These are phyloP conservation scores for Julus scanicus DNA, from an alignment of 2,888 invertebrate species.

Conservation along the genomic window DNA sequence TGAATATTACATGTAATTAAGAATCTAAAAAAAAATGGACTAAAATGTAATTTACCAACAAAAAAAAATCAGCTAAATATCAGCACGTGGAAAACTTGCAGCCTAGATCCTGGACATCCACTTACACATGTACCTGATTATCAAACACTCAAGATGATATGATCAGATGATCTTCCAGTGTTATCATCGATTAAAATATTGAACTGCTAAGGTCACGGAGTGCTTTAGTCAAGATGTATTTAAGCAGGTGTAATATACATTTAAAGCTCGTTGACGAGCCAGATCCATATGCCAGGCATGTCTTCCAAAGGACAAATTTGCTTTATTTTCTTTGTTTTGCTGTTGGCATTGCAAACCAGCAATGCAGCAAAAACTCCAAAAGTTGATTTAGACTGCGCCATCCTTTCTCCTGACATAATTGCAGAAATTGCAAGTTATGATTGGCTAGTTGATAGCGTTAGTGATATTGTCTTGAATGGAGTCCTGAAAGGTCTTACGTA, in stretches of 20 bases:
- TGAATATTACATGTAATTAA: too few relatives aligned
- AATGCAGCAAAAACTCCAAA: neutral
- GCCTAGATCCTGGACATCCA: neutral
- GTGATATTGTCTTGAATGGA: slow-evolving; percentile 50
- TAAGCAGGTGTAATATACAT: neutral
- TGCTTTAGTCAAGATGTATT: neutral
- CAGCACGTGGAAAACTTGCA: neutral
- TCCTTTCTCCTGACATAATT: slow-evolving; percentile 36
- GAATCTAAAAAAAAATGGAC: too few relatives aligned
- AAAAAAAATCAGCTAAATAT: too few relatives aligned
- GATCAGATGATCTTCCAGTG: neutral
- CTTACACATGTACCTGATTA: neutral
- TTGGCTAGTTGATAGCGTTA: neutral
- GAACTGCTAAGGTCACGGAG: neutral
- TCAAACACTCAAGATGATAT: neutral
- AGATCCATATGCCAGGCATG: slow-evolving; percentile 1
- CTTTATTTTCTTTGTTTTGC: neutral
- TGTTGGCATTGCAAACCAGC: neutral
- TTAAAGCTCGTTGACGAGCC: neutral
- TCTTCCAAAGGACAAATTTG: neutral
- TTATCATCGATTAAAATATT: neutral
- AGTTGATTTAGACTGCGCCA: slow-evolving; percentile 10
- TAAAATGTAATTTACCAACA: too few relatives aligned
- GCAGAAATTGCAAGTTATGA: slow-evolving; percentile 53
- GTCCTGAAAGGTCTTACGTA: slow-evolving; percentile 48